Percentiles rank a stretch among this genome's conserved stretches.
Conservation (phyloP, 1,140 invertebrate species). For the Goniozus legneri region DNA sequence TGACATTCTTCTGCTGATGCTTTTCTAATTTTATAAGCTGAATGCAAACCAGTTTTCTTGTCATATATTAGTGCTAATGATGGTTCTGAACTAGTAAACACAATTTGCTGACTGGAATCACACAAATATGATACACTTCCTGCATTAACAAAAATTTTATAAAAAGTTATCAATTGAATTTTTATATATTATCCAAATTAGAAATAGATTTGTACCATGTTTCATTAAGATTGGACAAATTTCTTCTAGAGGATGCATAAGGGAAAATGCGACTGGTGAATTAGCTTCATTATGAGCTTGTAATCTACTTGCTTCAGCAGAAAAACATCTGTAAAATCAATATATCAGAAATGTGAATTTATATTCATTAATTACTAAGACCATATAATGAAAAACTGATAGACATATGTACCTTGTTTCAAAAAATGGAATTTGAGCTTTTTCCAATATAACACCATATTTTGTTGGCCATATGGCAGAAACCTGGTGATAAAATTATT, state of each 20-base stretch:
- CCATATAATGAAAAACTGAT: neutral
- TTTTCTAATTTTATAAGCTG: slow-evolving; percentile 76
- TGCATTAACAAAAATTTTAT: slow-evolving; percentile 17
- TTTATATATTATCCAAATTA: neutral
- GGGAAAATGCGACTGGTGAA: slow-evolving; percentile 62
- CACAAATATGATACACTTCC: slow-evolving; percentile 57
- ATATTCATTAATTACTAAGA: neutral
- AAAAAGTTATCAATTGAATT: neutral
- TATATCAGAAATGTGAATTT: neutral
- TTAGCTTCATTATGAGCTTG: slow-evolving; percentile 26
- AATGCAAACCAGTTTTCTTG: slow-evolving; percentile 71
- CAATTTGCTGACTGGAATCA: slow-evolving; percentile 58
- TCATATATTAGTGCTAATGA: slow-evolving; percentile 75
- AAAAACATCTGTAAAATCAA: slow-evolving; percentile 30
- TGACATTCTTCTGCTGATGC: slow-evolving; percentile 70
- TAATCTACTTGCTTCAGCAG: slow-evolving; percentile 38
- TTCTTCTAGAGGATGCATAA: slow-evolving; percentile 86
- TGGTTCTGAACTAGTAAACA: slow-evolving; percentile 63
- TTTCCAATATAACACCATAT: slow-evolving; percentile 76
- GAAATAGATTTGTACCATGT: slow-evolving; percentile 47
- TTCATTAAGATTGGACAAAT: slow-evolving; percentile 79
- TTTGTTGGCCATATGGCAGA: slow-evolving; percentile 69
- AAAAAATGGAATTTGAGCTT: slow-evolving; percentile 36
- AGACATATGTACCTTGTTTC: slow-evolving; percentile 27
- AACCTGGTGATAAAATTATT: slow-evolving; percentile 39